These are phyloP conservation scores for Megamerina dolium DNA, from an alignment of 2,888 invertebrate genomes.

Conservation along the genomic window DNA sequence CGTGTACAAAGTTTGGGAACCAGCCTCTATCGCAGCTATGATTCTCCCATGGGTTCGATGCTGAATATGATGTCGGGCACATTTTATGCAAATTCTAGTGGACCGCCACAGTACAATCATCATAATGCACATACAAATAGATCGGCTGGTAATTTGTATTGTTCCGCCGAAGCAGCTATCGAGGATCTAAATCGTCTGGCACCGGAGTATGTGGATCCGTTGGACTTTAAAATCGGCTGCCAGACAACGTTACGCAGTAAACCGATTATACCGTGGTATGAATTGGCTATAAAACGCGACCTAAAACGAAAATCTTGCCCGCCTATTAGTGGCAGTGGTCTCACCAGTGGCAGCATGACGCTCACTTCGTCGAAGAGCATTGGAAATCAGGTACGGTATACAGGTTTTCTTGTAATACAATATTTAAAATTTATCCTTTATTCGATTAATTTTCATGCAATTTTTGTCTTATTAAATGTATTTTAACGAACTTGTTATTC, in stretches of 20 bases:
- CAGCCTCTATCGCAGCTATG: constrained; percentile 36
- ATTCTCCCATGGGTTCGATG: constrained; percentile 36
- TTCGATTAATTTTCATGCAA: not conserved
- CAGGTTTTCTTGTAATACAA: constrained; percentile 21
- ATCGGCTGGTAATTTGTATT: constrained; percentile 44
- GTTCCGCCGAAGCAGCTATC: constrained; percentile 37
- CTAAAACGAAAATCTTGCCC: constrained; percentile 76
- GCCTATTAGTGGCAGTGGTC: constrained; percentile 52
- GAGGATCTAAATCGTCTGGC: constrained; percentile 39
- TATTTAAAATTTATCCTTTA: not conserved
- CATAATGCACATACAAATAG: constrained; percentile 29
- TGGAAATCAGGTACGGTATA: constrained; percentile 44
- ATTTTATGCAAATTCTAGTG: constrained; percentile 15
- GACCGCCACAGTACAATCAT: constrained; percentile 9
- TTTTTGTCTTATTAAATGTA: not conserved
- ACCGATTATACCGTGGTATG: constrained; percentile 82
- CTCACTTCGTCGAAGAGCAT: constrained; percentile 20
- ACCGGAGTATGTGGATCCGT: constrained; percentile 48
- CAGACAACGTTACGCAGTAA: constrained; percentile 62
- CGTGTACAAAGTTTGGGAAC: constrained; percentile 44
- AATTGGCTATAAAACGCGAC: constrained; percentile 69
- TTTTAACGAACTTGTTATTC: too few species aligned
- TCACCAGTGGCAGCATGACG: constrained; percentile 47
- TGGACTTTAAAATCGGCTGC: constrained; percentile 64
- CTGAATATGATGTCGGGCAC: constrained; percentile 33